Evolutionary conservation across 2,113 vertebrate genomes (phyloP).

Genomic region (Bambusicola thoracicus): DNA sequence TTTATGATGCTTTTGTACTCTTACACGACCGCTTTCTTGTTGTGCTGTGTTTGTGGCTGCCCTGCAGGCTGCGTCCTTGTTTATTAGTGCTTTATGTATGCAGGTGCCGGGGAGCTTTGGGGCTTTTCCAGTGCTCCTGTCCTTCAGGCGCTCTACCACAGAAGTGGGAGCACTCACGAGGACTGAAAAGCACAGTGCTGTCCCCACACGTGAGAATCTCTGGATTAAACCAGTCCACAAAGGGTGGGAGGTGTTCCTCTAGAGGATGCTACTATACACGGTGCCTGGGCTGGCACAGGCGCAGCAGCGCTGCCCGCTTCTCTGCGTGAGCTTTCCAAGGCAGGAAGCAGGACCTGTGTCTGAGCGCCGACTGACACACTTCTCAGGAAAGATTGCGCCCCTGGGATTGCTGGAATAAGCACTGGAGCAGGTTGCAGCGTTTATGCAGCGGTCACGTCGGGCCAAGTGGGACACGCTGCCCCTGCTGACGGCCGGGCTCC

Average conservation of each 20-base stretch:
- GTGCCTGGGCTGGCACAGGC: not conserved
- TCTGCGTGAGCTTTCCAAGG: not conserved
- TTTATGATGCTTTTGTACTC: conserved; percentile 37
- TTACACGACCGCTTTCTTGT: conserved; percentile 11
- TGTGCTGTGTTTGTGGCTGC: not conserved
- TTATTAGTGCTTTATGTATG: not conserved
- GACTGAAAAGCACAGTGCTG: not conserved
- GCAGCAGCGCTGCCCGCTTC: not conserved
- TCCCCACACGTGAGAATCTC: not conserved
- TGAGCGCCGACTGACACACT: not conserved
- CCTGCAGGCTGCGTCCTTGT: not conserved
- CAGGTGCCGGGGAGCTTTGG: not conserved
- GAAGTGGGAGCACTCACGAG: not conserved
- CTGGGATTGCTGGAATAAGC: not conserved
- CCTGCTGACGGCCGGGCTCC: conserved; percentile 40
- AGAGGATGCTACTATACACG: accelerated
- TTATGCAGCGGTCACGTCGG: not conserved
- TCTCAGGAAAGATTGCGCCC: not conserved
- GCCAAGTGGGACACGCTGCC: conserved; percentile 25
- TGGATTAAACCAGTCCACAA: accelerated
- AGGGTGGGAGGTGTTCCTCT: not conserved
- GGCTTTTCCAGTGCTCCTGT: not conserved
- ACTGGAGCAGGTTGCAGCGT: conserved; percentile 11
- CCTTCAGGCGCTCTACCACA: not conserved
- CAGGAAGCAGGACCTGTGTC: not conserved